Conservation (phyloP, 2,113 vertebrate species). For the Neogobius melanostomus region DNA sequence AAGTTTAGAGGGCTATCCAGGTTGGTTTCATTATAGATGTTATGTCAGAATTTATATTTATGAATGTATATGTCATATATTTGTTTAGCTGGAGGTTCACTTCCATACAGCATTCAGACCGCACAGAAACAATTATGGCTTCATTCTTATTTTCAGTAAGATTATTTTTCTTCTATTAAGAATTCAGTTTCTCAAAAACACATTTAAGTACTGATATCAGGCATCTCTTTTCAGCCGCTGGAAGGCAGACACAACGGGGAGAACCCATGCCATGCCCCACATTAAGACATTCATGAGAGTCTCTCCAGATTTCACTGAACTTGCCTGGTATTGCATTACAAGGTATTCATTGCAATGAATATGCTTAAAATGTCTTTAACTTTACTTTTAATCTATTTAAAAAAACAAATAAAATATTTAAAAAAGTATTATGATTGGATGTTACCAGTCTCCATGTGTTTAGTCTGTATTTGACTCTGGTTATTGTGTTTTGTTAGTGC, state of each 20-base stretch:
- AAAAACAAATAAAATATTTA: neutral
- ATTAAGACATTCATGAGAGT: conserved; percentile 95
- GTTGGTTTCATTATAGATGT: conserved; percentile 66
- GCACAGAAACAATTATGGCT: conserved; percentile 96
- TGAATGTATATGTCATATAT: neutral
- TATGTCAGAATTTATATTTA: neutral
- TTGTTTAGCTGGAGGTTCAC: conserved; percentile 88
- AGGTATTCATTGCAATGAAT: conserved; percentile 70
- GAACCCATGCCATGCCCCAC: conserved; percentile 92
- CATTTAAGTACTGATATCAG: neutral
- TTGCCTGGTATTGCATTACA: conserved; percentile 95
- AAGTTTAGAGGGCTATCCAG: conserved; percentile 96
- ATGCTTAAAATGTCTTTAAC: neutral
- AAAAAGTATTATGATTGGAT: neutral
- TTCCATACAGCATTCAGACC: conserved; percentile 94
- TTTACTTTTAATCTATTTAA: neutral
- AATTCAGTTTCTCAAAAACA: neutral
- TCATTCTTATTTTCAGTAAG: conserved; percentile 95
- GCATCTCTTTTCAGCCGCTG: conserved; percentile 78
- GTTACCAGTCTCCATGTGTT: neutral
- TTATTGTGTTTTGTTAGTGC: conserved; percentile 75
- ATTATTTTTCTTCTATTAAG: conserved; percentile 35
- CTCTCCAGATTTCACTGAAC: conserved; percentile 85
- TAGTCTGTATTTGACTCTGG: neutral
- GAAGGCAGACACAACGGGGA: conserved; percentile 86